These are phyloP conservation scores for Apostichopus japonicus DNA, from an alignment of 35 echinoderm and acorn worm species.

Conservation along the genomic window DNA sequence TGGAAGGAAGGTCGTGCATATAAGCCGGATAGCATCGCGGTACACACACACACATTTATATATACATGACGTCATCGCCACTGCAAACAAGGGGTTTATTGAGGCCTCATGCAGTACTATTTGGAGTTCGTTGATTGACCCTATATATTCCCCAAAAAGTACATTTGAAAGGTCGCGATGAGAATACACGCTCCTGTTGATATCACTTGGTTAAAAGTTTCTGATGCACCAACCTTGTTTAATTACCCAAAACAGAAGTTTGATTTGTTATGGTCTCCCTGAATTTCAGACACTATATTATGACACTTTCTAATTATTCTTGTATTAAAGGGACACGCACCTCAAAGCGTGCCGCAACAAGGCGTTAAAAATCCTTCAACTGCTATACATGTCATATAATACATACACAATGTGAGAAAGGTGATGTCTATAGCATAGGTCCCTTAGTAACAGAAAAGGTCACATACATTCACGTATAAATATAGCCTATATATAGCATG, in stretches of 20 bases:
- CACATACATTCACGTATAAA: too few species aligned
- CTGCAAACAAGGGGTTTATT: not conserved
- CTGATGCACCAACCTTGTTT: not conserved
- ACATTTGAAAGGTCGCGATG: not conserved
- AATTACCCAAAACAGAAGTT: not conserved
- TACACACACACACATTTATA: not conserved
- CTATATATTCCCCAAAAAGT: not conserved
- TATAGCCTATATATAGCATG: too few species aligned
- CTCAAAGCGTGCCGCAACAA: not conserved
- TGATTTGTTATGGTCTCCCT: not conserved
- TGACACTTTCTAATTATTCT: not conserved
- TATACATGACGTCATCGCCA: not conserved
- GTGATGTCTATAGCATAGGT: too few species aligned
- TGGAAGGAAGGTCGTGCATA: slow-evolving; percentile 9
- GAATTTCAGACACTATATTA: not conserved
- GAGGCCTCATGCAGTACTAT: not conserved
- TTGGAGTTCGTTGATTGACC: not conserved
- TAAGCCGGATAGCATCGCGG: not conserved
- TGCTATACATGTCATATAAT: too few species aligned
- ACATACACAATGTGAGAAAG: too few species aligned
- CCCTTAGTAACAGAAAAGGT: too few species aligned
- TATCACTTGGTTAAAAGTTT: not conserved
- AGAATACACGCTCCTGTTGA: not conserved
- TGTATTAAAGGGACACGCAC: not conserved
- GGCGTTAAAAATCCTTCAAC: too few species aligned